Conservation (phyloP, 2,888 invertebrate genomes). For the Mesochorus sp. region DNA sequence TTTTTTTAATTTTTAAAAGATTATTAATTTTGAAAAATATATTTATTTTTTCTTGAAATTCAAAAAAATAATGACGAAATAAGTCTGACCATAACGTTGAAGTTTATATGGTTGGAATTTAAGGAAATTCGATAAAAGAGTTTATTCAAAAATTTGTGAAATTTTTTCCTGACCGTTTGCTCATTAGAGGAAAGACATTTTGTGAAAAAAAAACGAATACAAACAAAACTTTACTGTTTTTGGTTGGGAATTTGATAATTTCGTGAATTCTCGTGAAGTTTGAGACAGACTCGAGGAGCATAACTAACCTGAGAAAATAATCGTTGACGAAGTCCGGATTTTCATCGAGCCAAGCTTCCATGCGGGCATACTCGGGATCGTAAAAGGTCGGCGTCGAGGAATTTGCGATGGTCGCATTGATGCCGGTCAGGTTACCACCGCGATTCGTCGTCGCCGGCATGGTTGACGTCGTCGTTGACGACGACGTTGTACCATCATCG, state of each 20-base stretch:
- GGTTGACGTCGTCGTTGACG: too few species aligned
- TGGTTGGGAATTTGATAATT: neutral
- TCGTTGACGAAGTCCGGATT: slow-evolving; percentile 98
- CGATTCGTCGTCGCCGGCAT: slow-evolving; percentile 68
- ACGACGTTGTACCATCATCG: slow-evolving; percentile 16
- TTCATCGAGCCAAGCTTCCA: slow-evolving; percentile 98
- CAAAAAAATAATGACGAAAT: neutral
- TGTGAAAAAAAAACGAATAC: neutral
- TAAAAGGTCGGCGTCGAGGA: slow-evolving; percentile 83
- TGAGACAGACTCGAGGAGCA: too few species aligned
- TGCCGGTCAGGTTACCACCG: slow-evolving; percentile 79
- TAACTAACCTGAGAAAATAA: slow-evolving; percentile 92
- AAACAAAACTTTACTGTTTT: too few species aligned
- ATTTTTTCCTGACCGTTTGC: too few species aligned
- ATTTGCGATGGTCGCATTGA: slow-evolving; percentile 62
- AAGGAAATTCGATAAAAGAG: too few species aligned
- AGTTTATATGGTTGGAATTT: too few species aligned
- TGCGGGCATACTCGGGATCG: slow-evolving; percentile 93
- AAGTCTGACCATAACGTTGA: too few species aligned
- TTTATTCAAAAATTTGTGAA: too few species aligned
- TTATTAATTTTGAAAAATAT: too few species aligned
- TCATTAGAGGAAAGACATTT: neutral
- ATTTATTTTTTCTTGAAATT: neutral
- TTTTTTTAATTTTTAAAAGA: too few species aligned
- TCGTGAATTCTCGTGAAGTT: too few species aligned